Percentiles rank a stretch among this genome's conserved stretches.
Conservation (phyloP, 2,797 vertebrate species). For the Ctenochaetus hawaiiensis region DNA sequence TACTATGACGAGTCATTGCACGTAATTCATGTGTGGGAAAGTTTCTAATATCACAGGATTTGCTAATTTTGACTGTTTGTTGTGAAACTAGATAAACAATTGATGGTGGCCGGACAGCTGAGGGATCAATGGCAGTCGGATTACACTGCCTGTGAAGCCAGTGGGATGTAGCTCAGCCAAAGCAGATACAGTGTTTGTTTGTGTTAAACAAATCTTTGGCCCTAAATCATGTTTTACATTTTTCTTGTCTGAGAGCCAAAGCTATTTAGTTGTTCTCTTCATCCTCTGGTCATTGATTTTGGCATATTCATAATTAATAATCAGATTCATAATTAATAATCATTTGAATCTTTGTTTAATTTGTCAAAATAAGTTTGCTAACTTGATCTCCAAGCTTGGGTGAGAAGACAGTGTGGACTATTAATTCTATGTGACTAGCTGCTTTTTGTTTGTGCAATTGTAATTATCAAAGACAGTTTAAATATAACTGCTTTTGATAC, state of each 20-base stretch:
- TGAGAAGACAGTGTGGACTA: background rate
- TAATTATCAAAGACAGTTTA: background rate
- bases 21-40: background rate
- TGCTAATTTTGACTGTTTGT: conserved; percentile 1
- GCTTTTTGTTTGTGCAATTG: background rate
- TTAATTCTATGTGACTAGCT: background rate
- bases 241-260: background rate
- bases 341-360: background rate
- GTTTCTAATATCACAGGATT: background rate
- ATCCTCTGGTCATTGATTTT: background rate
- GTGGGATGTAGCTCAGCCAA: background rate
- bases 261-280: background rate
- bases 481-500: background rate
- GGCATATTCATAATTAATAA: no score
- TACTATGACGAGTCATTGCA: background rate
- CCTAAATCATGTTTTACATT: background rate
- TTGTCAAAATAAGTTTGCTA: background rate
- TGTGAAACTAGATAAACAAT: background rate
- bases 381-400: background rate
- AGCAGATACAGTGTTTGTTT: conserved; percentile 13
- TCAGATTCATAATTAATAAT: no score
- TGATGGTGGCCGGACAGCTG: background rate
- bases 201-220: background rate
- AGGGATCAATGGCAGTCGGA: background rate
- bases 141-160: background rate